Conservation (phyloP, 1,140 invertebrate genomes). For the Solenopsis fugax region DNA sequence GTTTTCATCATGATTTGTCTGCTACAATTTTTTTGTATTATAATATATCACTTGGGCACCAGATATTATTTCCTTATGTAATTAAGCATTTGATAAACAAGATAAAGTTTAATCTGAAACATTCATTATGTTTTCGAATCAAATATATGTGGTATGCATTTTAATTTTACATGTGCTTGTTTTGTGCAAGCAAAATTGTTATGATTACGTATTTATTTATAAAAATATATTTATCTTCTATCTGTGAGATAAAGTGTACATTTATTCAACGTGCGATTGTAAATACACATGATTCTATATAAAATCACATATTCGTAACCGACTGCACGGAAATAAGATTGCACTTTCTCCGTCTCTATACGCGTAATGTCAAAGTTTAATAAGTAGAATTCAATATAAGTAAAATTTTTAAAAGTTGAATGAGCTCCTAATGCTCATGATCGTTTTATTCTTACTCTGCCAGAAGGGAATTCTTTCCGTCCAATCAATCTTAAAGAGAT, state of each 20-base stretch:
- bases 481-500: conserved; percentile 62
- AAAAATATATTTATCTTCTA: not conserved
- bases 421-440: conserved; percentile 45
- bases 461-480: conserved; percentile 51
- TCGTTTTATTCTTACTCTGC: conserved; percentile 42
- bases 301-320: not conserved
- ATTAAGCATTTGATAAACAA: conserved; percentile 16
- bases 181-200: not conserved
- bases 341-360: not conserved
- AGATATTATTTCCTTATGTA: not conserved
- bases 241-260: not conserved
- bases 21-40: not conserved
- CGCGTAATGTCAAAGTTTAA: conserved; percentile 51
- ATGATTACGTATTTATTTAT: conserved; percentile 1
- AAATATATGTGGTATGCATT: not conserved
- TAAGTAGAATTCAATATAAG: conserved; percentile 60
- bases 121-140: conserved; percentile 4
- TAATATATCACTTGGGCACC: no score
- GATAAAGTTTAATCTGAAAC: not conserved
- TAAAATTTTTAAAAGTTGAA: conserved; percentile 60
- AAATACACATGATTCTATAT: not conserved
- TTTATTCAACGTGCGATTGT: not conserved
- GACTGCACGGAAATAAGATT: not conserved
- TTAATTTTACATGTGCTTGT: not conserved
- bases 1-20: conserved; percentile 10